Percentiles rank a stretch among this genome's conserved stretches.
Conservation (phyloP, 2,797 vertebrate species). For the Tauraco hartlaubi region DNA sequence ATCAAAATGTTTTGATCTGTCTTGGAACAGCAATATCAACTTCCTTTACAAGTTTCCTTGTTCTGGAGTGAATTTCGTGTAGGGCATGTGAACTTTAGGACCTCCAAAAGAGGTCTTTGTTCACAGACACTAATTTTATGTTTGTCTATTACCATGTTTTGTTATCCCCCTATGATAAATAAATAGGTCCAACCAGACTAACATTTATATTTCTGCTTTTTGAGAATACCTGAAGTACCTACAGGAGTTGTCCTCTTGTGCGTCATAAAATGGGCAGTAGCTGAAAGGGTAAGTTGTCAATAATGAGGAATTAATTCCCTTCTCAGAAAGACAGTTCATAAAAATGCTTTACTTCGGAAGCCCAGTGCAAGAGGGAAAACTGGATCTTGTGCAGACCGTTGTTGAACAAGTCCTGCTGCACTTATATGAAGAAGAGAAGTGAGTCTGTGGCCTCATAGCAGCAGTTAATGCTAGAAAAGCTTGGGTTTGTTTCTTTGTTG, state of each 20-base stretch:
- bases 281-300: not conserved
- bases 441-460: not conserved
- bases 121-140: not conserved
- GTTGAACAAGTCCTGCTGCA: not conserved
- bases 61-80: not conserved
- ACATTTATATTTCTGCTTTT: not conserved
- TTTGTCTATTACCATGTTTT: not conserved
- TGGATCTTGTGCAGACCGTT: not conserved
- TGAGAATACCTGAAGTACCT: not conserved
- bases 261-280: not conserved
- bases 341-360: not conserved
- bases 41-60: not conserved
- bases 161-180: not conserved
- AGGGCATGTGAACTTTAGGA: not conserved
- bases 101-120: not conserved
- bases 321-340: not conserved
- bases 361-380: not conserved
- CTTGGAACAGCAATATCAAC: not conserved
- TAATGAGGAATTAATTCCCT: not conserved
- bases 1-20: constrained; percentile 37
- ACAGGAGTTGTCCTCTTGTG: not conserved
- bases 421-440: not conserved
- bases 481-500: not conserved
- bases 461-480: not conserved
- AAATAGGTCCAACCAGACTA: not conserved